Evolutionary conservation across 2,797 vertebrate genomes (phyloP).

Genomic region (Hypotaenidia okinawae): DNA sequence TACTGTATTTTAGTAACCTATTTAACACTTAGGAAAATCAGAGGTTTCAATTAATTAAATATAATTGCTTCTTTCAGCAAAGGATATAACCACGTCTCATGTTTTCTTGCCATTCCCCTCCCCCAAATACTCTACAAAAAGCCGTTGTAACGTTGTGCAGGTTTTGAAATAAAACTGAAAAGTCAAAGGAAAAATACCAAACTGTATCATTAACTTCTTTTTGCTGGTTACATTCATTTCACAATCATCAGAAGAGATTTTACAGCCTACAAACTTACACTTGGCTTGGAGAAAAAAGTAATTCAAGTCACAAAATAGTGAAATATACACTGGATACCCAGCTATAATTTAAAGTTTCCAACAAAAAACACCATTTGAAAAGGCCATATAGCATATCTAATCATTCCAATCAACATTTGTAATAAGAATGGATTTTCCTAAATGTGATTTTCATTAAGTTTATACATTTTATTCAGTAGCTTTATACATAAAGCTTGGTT

Average conservation of each 20-base stretch:
- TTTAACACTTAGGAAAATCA: conserved; percentile 53
- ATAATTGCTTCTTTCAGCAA: conserved; percentile 25
- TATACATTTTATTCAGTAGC: background rate
- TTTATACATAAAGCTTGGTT: background rate
- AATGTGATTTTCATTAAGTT: background rate
- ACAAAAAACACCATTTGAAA: background rate
- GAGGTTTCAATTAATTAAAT: conserved; percentile 55
- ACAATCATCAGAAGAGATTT: background rate
- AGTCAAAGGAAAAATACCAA: background rate
- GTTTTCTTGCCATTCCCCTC: background rate
- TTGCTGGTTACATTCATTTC: background rate
- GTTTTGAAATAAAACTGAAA: conserved; percentile 1
- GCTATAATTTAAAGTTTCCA: background rate
- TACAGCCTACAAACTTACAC: background rate
- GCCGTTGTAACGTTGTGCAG: background rate
- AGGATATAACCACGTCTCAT: background rate
- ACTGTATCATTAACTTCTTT: background rate
- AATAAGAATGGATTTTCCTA: background rate
- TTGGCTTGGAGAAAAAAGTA: background rate
- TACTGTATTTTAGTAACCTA: background rate
- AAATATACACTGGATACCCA: background rate
- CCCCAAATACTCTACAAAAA: background rate
- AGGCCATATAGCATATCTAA: background rate
- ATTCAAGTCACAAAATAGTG: background rate
- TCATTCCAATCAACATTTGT: background rate